phyloP scores from a whole-genome alignment of 2,113 vertebrate genomes.

The Tapirus terrestris region DNA sequence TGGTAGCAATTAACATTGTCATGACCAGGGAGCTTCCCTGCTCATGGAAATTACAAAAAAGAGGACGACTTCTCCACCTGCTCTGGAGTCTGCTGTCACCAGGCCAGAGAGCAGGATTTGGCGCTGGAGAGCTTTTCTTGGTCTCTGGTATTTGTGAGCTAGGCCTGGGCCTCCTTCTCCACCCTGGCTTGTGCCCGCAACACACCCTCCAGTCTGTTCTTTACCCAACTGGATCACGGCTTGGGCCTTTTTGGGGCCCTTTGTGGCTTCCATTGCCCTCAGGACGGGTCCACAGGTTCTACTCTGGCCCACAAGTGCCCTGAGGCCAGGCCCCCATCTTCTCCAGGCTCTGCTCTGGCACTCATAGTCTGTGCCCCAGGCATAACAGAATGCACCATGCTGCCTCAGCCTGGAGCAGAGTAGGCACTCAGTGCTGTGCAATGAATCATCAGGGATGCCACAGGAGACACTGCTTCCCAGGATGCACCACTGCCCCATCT shows the following conservation, averaged over 20 bases:
- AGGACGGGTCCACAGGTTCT: too few relatives aligned
- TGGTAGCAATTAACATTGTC: background rate
- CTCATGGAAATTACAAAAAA: background rate
- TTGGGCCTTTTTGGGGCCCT: background rate
- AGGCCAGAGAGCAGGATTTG: background rate
- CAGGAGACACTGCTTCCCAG: background rate
- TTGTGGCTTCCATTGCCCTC: background rate
- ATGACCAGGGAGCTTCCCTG: constrained; percentile 7
- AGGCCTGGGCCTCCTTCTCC: background rate
- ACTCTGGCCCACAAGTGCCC: background rate
- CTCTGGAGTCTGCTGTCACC: background rate
- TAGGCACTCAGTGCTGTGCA: background rate
- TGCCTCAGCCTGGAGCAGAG: background rate
- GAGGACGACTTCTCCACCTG: background rate
- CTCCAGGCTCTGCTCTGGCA: background rate
- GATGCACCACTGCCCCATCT: fast-evolving
- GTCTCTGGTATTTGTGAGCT: background rate
- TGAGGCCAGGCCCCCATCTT: background rate
- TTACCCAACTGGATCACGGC: background rate
- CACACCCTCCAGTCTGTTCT: background rate
- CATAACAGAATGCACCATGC: background rate
- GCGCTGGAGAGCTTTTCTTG: background rate
- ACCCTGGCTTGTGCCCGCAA: background rate
- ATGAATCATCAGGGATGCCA: fast-evolving
- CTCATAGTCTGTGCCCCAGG: too few relatives aligned